Conservation (phyloP, 2,113 vertebrate genomes). For the Dromas ardeola region DNA sequence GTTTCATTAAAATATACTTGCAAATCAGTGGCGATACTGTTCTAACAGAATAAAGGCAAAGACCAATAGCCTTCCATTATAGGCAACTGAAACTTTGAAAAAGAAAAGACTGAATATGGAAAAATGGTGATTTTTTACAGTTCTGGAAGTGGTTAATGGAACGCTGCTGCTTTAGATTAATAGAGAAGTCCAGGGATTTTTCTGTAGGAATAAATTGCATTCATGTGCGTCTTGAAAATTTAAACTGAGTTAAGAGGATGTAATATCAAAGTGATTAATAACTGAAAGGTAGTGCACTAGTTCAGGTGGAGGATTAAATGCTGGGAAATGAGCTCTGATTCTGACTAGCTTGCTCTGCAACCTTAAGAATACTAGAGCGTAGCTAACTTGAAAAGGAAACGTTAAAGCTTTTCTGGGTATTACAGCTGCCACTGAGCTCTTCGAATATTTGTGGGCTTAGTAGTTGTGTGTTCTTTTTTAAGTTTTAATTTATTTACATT, state of each 20-base stretch:
- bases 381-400: not conserved
- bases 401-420: not conserved
- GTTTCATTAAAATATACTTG: not conserved
- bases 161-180: not conserved
- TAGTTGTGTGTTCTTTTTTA: not conserved
- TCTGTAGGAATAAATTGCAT: not conserved
- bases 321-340: not conserved
- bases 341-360: not conserved
- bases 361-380: not conserved
- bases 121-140: not conserved
- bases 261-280: not conserved
- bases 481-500: not conserved
- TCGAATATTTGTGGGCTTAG: not conserved
- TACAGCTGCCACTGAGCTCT: not conserved
- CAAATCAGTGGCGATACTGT: not conserved
- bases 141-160: not conserved
- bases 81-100: not conserved
- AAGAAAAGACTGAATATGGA: not conserved
- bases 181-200: not conserved
- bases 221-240: not conserved
- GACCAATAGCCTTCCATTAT: not conserved
- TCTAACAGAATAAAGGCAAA: not conserved
- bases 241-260: not conserved
- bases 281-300: not conserved
- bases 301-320: not conserved